Conservation (phyloP, 2,888 invertebrate species). For the Alsophila aescularia region DNA sequence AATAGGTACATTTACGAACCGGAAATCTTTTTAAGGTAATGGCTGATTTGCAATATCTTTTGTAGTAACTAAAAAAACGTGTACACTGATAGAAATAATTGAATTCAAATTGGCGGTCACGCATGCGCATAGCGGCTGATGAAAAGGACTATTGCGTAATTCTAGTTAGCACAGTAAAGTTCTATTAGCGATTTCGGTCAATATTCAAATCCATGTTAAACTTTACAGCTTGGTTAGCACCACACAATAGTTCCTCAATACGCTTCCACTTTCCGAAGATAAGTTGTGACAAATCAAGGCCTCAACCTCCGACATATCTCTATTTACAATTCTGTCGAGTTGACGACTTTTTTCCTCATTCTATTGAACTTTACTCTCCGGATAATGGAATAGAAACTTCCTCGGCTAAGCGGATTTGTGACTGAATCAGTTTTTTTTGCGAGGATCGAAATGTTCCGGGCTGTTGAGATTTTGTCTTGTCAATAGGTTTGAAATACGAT, state of each 20-base stretch:
- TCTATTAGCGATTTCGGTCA: too few relatives aligned
- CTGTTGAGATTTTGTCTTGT: slow-evolving; percentile 5
- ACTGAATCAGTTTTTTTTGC: slow-evolving; percentile 26
- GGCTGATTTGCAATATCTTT: too few relatives aligned
- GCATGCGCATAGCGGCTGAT: too few relatives aligned
- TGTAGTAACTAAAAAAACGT: too few relatives aligned
- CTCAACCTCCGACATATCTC: slow-evolving; percentile 46
- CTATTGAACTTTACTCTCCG: slow-evolving; percentile 46
- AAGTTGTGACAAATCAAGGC: slow-evolving; percentile 64
- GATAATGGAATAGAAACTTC: slow-evolving; percentile 54
- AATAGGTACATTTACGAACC: too few relatives aligned
- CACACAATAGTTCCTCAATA: slow-evolving; percentile 14
- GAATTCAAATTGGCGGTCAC: too few relatives aligned
- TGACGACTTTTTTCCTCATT: slow-evolving; percentile 42
- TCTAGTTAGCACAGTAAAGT: too few relatives aligned
- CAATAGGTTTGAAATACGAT: background rate
- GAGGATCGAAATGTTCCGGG: slow-evolving; percentile 6
- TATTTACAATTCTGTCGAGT: slow-evolving; percentile 46
- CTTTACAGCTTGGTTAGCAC: background rate
- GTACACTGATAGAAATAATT: too few relatives aligned
- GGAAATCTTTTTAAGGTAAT: too few relatives aligned
- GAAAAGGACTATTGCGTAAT: too few relatives aligned
- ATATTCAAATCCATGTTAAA: too few relatives aligned
- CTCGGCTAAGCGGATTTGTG: slow-evolving; percentile 35
- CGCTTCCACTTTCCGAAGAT: slow-evolving; percentile 44